These are phyloP conservation scores for Protonibea diacanthus DNA, from an alignment of 2,797 vertebrate species.

Conservation along the genomic window DNA sequence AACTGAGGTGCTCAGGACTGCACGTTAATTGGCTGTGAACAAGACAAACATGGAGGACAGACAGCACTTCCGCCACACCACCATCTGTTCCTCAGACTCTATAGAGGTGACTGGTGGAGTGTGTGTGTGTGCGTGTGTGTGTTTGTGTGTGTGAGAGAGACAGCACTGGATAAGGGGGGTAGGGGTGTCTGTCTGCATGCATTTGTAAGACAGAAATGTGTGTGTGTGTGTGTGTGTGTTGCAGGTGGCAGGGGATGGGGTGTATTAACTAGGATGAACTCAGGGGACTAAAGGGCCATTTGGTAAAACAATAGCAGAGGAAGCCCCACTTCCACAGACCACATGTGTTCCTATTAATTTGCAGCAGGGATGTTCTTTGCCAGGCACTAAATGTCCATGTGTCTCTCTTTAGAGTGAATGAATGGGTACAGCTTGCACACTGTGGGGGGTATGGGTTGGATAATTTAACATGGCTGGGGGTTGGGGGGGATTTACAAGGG, in stretches of 20 bases:
- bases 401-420: slow-evolving; percentile 72
- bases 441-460: slow-evolving; percentile 64
- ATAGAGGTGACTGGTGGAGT: slow-evolving; percentile 44
- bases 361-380: slow-evolving; percentile 65
- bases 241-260: slow-evolving; percentile 58
- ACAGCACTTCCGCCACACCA: slow-evolving; percentile 73
- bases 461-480: slow-evolving; percentile 66
- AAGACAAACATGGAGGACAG: slow-evolving; percentile 84
- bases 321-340: slow-evolving; percentile 76
- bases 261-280: slow-evolving; percentile 65
- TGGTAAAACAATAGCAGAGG: slow-evolving; percentile 78
- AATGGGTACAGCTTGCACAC: slow-evolving; percentile 78
- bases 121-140: slow-evolving; percentile 30
- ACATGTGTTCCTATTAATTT: slow-evolving; percentile 76
- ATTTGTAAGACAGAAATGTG: slow-evolving; percentile 34
- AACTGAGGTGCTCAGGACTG: slow-evolving; percentile 61
- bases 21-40: slow-evolving; percentile 80
- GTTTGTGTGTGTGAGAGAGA: slow-evolving; percentile 38
- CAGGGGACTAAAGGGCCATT: slow-evolving; percentile 72
- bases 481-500: slow-evolving; percentile 57
- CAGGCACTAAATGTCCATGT: slow-evolving; percentile 72
- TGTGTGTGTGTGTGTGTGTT: slow-evolving; percentile 39
- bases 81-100: slow-evolving; percentile 84
- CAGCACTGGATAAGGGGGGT: slow-evolving; percentile 39
- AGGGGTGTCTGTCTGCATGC: slow-evolving; percentile 46